phyloP scores from a whole-genome alignment of 1,140 invertebrate species.

The Pantala flavescens region DNA sequence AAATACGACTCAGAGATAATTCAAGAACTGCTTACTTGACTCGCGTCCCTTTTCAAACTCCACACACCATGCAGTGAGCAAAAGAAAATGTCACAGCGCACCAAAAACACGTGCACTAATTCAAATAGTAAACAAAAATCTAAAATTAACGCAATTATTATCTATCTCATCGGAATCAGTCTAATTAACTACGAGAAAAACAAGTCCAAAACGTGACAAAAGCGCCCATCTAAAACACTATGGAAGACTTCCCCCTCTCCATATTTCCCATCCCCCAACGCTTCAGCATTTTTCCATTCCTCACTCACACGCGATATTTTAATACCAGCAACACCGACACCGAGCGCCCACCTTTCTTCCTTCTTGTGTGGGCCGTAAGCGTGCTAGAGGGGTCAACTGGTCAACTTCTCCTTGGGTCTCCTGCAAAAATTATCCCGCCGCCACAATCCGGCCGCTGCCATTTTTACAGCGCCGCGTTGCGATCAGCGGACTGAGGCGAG shows the following conservation, averaged over 20 bases:
- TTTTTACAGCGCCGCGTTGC: constrained; percentile 35
- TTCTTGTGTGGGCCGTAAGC: constrained; percentile 32
- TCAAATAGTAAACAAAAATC: constrained; percentile 8
- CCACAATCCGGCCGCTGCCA: constrained; percentile 34
- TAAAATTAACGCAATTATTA: neutral
- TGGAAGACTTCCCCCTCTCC: constrained; percentile 8
- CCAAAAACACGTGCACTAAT: constrained; percentile 9
- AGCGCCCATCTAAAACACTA: constrained; percentile 6
- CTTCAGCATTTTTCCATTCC: constrained; percentile 26
- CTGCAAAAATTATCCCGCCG: constrained; percentile 37
- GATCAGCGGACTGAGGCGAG: constrained; percentile 28
- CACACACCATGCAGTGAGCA: constrained; percentile 12
- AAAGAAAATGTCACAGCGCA: constrained; percentile 9
- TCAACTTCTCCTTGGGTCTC: constrained; percentile 38
- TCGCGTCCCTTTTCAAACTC: constrained; percentile 16
- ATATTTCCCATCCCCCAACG: constrained; percentile 9
- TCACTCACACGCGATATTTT: constrained; percentile 23
- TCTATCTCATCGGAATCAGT: neutral
- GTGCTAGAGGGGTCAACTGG: constrained; percentile 38
- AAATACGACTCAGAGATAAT: constrained; percentile 4
- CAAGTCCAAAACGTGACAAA: constrained; percentile 11
- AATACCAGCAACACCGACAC: constrained; percentile 23
- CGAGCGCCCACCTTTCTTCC: constrained; percentile 34
- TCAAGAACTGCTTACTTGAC: constrained; percentile 15
- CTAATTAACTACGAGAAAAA: constrained; percentile 10